Percentiles rank a stretch among this genome's conserved stretches.
These are phyloP conservation scores for Aphyosemion australe DNA, from an alignment of 2,113 vertebrate genomes.

Conservation along the genomic window DNA sequence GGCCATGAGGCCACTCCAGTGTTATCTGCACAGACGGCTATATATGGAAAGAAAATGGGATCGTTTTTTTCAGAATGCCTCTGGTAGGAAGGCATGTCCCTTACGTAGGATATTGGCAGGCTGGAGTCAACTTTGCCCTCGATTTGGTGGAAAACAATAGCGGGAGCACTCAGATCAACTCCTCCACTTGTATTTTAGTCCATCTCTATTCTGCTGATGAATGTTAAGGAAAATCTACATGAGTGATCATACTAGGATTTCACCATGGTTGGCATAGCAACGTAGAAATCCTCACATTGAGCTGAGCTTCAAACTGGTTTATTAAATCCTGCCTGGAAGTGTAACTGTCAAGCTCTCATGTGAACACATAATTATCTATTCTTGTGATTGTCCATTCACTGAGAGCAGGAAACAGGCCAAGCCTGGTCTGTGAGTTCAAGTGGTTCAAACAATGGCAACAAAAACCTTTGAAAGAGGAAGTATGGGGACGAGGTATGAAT, in stretches of 20 bases:
- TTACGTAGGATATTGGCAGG: conserved; percentile 31
- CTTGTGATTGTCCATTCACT: conserved; percentile 41
- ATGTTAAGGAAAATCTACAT: conserved; percentile 42
- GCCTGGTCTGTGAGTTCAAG: conserved; percentile 44
- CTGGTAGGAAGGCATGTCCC: conserved; percentile 50
- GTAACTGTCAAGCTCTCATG: conserved; percentile 38
- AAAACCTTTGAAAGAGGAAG: conserved; percentile 64
- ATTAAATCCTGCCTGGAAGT: conserved; percentile 27
- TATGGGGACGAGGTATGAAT: conserved; percentile 48
- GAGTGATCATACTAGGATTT: conserved; percentile 45
- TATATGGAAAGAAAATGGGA: conserved; percentile 64
- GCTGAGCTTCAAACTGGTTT: conserved; percentile 47
- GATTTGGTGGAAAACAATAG: conserved; percentile 56
- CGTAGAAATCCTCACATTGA: conserved; percentile 39
- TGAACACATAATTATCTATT: conserved; percentile 52
- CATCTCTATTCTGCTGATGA: conserved; percentile 35
- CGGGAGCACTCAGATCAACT: conserved; percentile 31
- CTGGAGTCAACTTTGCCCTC: conserved; percentile 50
- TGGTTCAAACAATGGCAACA: conserved; percentile 64
- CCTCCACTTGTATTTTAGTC: conserved; percentile 41
- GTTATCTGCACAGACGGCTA: conserved; percentile 62
- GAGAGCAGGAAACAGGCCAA: conserved; percentile 56
- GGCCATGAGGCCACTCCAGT: conserved; percentile 50
- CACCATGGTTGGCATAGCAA: conserved; percentile 53
- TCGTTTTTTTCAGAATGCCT: conserved; percentile 69